Conservation (phyloP, 2,113 vertebrate genomes). For the cat (Felis catus) region DNA sequence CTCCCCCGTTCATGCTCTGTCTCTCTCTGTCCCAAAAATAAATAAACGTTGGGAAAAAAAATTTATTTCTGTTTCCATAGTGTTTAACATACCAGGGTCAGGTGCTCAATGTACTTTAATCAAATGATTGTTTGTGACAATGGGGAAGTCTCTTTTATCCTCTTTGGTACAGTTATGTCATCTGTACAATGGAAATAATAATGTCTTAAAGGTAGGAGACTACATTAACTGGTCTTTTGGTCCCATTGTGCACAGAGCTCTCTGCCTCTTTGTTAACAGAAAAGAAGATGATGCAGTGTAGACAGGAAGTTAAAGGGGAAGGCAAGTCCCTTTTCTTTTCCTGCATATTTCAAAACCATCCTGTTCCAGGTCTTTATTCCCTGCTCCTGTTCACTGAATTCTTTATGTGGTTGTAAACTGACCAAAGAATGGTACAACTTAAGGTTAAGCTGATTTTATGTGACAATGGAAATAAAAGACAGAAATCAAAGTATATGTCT, state of each 20-base stretch:
- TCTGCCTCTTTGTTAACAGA: not conserved
- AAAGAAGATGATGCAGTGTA: not conserved
- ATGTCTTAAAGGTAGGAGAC: not conserved
- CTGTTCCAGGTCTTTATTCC: not conserved
- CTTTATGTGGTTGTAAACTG: constrained; percentile 47
- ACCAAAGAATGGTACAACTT: constrained; percentile 27
- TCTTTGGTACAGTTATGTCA: not conserved
- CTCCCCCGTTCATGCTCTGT: too few species aligned
- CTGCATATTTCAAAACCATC: not conserved
- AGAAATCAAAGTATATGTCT: constrained; percentile 43
- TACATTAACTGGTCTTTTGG: not conserved
- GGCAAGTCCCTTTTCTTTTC: not conserved
- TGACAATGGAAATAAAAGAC: constrained; percentile 23
- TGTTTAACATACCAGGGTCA: not conserved
- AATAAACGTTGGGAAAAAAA: too few species aligned
- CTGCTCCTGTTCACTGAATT: not conserved
- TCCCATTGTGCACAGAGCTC: not conserved
- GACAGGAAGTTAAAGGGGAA: not conserved
- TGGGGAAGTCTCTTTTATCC: not conserved
- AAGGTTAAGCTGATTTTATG: constrained; percentile 52
- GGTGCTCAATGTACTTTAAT: not conserved
- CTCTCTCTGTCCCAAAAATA: too few species aligned
- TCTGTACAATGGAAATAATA: not conserved
- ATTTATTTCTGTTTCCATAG: not conserved
- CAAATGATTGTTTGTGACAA: not conserved